Evolutionary conservation across 2,113 vertebrate species (phyloP), one percentile per base, ranked within the genome.

Genomic region (Colinus virginianus): DNA sequence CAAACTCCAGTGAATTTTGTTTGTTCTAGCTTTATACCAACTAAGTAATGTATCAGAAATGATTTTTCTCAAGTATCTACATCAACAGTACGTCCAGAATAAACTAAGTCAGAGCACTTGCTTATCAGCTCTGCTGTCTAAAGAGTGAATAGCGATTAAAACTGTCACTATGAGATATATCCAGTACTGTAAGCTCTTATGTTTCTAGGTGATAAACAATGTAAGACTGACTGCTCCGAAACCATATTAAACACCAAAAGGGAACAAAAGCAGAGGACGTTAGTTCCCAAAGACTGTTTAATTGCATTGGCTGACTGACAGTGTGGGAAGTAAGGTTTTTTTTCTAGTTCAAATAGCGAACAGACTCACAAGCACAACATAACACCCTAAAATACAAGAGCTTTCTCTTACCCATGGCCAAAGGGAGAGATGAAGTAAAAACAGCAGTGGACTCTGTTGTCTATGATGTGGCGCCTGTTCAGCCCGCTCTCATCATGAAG

Each of bases 341-440:
- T 40, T 56, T 62, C 32, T 59, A 26, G 15, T n/a, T 48, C 62
- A 76, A 78, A 30, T 53, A 70, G 69, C n/a, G 38, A 90, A 79
- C 32, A 83, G 45, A 58, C 6, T 32, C 20, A 43, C 0, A 6
- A 71, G 46, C 51, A 74, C 40, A 36, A 77, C 18, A 11, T 3
- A 66, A 74, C 1, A 11, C 13, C 17, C 81, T 38, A 13, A 79
- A 72, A 69, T 1, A 58, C 2, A 53, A 62, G 67, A 59, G 62
- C 1, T 71, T 53, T 78, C 53, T 7, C 96, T 98, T 98, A 99
- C 98, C 98, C 98, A 3, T 99, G 98, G 80, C 98, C 98, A 92
- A 98, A 99, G 21, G 99, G 99, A 53, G 99, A 99, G 92, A 99
- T 99, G 97, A 99, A 99, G 95, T 99, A 99, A 96, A 99, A 99